phyloP scores from a whole-genome alignment of 2,113 vertebrate species.

The Alouatta palliata region DNA sequence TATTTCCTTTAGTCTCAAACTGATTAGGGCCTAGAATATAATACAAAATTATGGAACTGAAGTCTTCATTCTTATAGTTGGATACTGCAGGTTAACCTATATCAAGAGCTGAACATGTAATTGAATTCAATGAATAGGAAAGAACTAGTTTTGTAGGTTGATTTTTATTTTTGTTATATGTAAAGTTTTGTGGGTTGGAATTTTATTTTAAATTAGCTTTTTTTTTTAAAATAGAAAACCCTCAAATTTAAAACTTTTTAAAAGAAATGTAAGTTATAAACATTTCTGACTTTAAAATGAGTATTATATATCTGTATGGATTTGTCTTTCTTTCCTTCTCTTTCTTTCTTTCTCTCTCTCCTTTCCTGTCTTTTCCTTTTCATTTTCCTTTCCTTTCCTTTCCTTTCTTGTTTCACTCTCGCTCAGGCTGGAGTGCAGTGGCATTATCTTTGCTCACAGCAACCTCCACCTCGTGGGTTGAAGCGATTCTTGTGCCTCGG shows the following conservation, averaged over 20 bases:
- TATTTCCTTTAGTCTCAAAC: constrained; percentile 7
- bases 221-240: background rate
- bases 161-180: constrained; percentile 5
- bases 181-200: background rate
- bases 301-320: background rate
- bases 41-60: background rate
- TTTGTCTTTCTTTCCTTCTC: background rate
- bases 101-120: background rate
- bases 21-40: background rate
- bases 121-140: background rate
- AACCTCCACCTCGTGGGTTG: no score
- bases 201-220: constrained; percentile 18
- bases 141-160: background rate
- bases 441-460: no score
- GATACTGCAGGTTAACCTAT: background rate
- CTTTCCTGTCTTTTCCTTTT: no score
- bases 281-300: constrained; percentile 9
- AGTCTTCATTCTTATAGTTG: background rate
- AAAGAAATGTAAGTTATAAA: background rate
- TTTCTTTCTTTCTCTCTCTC: no score
- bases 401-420: no score
- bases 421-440: no score
- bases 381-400: no score
- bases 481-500: no score
- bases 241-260: constrained; percentile 26